Evolutionary conservation across 1,140 invertebrate genomes (phyloP).

Genomic region (Pseudomyrmex cubaensis): DNA sequence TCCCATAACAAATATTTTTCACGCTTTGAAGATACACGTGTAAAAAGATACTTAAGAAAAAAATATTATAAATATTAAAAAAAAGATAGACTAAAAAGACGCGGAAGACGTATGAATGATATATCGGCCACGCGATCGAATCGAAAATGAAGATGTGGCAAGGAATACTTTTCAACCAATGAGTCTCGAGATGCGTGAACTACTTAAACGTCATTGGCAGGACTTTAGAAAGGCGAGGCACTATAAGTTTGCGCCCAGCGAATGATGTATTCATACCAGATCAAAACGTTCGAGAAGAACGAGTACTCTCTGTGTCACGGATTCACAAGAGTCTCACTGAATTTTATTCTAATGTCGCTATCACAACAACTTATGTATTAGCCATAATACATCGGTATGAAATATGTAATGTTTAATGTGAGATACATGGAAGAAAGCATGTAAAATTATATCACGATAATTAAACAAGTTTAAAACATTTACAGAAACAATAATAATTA

Average conservation of each 20-base stretch:
- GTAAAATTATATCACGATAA: not conserved
- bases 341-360: slow-evolving; percentile 13
- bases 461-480: not conserved
- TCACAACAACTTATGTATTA: not conserved
- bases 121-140: slow-evolving; percentile 40
- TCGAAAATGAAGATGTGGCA: slow-evolving; percentile 48
- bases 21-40: not conserved
- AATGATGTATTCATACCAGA: slow-evolving; percentile 50
- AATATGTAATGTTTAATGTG: not conserved
- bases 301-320: slow-evolving; percentile 1
- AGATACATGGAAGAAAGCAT: not conserved
- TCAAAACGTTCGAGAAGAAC: slow-evolving; percentile 13
- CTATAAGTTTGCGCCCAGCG: slow-evolving; percentile 76
- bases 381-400: not conserved
- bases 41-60: slow-evolving; percentile 19
- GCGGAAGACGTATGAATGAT: slow-evolving; percentile 14
- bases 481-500: not conserved
- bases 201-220: slow-evolving; percentile 77
- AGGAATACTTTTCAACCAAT: slow-evolving; percentile 78
- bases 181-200: slow-evolving; percentile 56
- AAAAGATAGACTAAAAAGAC: slow-evolving; percentile 22
- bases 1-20: not conserved
- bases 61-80: slow-evolving; percentile 32
- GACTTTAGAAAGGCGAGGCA: slow-evolving; percentile 68
- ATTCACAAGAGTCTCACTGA: not conserved